Conservation (phyloP, 2,797 vertebrate species). For the Falco biarmicus region DNA sequence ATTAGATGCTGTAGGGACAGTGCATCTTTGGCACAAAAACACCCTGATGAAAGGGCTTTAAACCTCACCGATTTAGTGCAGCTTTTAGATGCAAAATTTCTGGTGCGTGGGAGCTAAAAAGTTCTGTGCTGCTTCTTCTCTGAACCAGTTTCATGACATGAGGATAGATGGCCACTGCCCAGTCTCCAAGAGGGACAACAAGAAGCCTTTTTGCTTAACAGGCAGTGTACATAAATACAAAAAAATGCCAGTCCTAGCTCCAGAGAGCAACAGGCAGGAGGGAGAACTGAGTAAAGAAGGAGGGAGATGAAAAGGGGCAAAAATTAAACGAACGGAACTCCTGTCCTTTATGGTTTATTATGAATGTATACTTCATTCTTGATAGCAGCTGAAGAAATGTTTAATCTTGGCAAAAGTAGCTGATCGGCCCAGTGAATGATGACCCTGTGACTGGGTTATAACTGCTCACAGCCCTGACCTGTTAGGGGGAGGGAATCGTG, state of each 20-base stretch:
- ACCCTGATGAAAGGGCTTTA: neutral
- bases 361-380: neutral
- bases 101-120: neutral
- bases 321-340: neutral
- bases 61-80: neutral
- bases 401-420: neutral
- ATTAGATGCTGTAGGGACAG: neutral
- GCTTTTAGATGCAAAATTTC: neutral
- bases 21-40: neutral
- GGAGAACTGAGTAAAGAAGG: neutral
- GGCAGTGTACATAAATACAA: neutral
- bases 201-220: neutral
- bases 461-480: neutral
- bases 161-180: no score
- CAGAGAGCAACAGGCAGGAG: neutral
- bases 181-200: neutral
- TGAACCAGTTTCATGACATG: neutral
- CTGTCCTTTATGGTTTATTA: neutral
- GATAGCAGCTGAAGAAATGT: neutral
- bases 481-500: rapidly evolving
- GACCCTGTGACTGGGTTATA: neutral
- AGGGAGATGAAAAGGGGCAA: neutral
- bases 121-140: neutral
- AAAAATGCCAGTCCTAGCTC: neutral
- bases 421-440: neutral